Base-by-base conservation (phyloP, 2,113 vertebrate species). In the Coracopsis vasa region DNA sequence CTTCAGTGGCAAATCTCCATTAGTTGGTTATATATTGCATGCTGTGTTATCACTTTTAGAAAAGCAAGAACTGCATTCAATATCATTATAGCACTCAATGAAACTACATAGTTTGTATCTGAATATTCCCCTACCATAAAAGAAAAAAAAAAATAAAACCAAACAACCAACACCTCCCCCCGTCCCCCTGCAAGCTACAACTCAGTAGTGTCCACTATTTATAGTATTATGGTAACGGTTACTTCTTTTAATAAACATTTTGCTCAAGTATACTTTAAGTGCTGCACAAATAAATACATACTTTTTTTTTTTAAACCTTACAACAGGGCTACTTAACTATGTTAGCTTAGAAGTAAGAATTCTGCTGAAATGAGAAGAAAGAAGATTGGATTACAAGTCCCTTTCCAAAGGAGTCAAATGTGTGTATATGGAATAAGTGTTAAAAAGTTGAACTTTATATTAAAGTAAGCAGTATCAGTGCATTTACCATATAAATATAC, bases 401-500 rank as follows among this genome's bases (percentile, higher is more conserved):
- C 23, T 88, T 92, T 91, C 56, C 44, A 53, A 86, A 54, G 92
- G 29, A 44, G 41, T 20, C 56, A 74, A 91, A 93, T 86, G 69
- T 42, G 44, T 51, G 48, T 78, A 90, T 94, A 81, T 66, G 67
- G 80, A 94, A 97, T 73, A 95, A 80, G 54, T 11, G 16, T 67
- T 94, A 89, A 95, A 75, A 95, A 95, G 74, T 54, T 90, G 35
- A 69, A 96, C 77, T 90, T 93, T 80, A 39, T 73, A 79, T 75
- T 92, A 96, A 95, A 95, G 69, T 75, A 96, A 96, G 94, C 78
- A 81, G 42, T 96, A 97, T 97, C 75, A 47, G 66, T 85, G 88
- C 80, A 89, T 87, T 97, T 97, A 92, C 86, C 56, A 94, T 85
- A 96, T 69, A 97, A 97, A 98, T 95, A 95, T 41, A 81, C 58